phyloP scores from a whole-genome alignment of 2,888 invertebrate species.

The Heterodera filipjevi region DNA sequence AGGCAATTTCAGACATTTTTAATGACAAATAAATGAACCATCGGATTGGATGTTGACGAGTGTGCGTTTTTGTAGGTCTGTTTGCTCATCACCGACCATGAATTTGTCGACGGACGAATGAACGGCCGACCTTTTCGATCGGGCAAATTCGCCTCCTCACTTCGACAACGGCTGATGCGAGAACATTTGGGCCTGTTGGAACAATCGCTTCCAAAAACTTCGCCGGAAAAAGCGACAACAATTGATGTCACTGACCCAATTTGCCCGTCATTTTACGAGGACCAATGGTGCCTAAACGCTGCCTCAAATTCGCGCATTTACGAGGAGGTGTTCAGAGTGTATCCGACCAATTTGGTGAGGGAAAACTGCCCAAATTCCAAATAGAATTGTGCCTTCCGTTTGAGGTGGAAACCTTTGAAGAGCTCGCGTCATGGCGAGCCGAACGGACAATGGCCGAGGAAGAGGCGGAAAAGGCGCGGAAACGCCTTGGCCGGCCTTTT shows the following conservation, averaged over 20 bases:
- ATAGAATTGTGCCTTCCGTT: constrained; percentile 11
- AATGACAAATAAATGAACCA: neutral
- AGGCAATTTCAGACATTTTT: constrained; percentile 66
- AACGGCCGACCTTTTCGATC: constrained; percentile 80
- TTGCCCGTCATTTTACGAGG: constrained; percentile 80
- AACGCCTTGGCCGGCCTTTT: constrained; percentile 69
- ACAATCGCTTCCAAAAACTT: constrained; percentile 60
- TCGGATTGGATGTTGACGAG: neutral
- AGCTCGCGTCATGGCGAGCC: constrained; percentile 60
- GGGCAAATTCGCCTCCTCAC: constrained; percentile 83
- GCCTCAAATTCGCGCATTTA: constrained; percentile 83
- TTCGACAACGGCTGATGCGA: constrained; percentile 81
- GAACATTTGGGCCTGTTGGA: constrained; percentile 84
- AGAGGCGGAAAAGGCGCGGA: constrained; percentile 70
- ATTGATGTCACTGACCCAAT: constrained; percentile 78
- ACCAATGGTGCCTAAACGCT: constrained; percentile 82
- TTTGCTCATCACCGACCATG: constrained; percentile 70
- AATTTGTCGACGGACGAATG: constrained; percentile 76
- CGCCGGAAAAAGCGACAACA: constrained; percentile 41
- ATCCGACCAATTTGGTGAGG: constrained; percentile 84
- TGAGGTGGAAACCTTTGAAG: constrained; percentile 78
- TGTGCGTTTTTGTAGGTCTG: neutral
- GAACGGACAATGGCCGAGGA: constrained; percentile 72
- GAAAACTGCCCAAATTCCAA: no score
- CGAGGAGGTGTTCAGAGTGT: constrained; percentile 85